phyloP scores from a whole-genome alignment of 2,113 vertebrate species.

The Cyanocitta stelleri region DNA sequence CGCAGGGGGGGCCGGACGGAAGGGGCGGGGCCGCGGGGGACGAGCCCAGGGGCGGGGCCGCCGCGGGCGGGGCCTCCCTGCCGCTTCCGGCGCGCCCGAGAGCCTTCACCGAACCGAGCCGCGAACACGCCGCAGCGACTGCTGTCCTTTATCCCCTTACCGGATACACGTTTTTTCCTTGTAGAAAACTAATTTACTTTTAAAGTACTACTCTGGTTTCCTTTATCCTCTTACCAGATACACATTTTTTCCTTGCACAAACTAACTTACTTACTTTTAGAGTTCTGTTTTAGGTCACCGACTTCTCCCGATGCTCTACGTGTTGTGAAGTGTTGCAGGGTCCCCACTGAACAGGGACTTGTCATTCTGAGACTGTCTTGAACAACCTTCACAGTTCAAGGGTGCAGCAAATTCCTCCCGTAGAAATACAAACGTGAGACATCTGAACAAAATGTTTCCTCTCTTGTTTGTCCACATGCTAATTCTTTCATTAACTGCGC shows the following conservation, averaged over 20 bases:
- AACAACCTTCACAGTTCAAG: background rate
- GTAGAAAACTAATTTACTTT: background rate
- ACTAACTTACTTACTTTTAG: background rate
- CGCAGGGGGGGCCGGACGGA: fast-evolving
- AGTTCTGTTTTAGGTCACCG: background rate
- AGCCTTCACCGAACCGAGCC: fast-evolving
- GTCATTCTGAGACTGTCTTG: background rate
- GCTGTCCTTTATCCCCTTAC: fast-evolving
- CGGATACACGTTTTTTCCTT: fast-evolving
- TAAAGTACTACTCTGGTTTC: background rate
- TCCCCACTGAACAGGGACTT: background rate
- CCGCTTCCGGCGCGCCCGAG: background rate
- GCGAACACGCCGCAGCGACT: fast-evolving
- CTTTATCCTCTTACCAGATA: background rate
- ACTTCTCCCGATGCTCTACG: fast-evolving
- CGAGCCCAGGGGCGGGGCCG: background rate
- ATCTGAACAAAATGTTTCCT: background rate
- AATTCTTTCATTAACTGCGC: too few species aligned
- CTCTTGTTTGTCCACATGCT: too few species aligned
- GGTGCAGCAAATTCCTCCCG: background rate
- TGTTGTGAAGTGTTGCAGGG: too few species aligned
- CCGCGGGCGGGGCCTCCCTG: fast-evolving
- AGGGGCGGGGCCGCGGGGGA: fast-evolving
- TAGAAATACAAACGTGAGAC: background rate
- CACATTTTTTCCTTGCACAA: background rate